Evolutionary conservation across 2,797 vertebrate species (phyloP).

Genomic region (Apodemus agrarius): DNA sequence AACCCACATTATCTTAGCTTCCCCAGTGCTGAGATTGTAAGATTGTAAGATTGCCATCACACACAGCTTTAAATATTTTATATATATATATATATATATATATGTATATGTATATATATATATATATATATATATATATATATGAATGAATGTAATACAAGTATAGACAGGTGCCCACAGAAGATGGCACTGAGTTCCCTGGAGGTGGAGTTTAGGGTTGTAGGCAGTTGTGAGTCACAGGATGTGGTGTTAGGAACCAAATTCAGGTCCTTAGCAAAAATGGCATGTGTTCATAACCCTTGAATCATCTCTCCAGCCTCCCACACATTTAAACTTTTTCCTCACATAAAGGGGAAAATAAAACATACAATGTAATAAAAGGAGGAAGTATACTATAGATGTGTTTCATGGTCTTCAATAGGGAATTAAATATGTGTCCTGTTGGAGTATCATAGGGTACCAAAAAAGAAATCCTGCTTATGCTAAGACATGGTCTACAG

Average conservation of each 20-base stretch:
- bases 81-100: no score
- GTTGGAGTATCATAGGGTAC: background rate
- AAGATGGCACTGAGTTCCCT: background rate
- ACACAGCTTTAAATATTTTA: background rate
- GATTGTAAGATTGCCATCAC: background rate
- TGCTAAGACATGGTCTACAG: background rate
- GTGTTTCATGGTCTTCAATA: background rate
- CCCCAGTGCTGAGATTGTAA: background rate
- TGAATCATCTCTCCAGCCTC: background rate
- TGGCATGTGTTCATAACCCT: background rate
- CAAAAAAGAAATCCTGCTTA: background rate
- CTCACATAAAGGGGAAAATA: background rate
- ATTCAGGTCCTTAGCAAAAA: background rate
- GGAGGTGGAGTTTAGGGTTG: background rate
- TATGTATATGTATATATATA: background rate
- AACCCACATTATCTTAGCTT: background rate
- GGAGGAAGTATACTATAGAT: background rate
- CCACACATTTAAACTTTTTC: background rate
- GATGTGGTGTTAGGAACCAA: no score
- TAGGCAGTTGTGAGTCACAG: background rate
- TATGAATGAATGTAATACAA: background rate
- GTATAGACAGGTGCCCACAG: background rate
- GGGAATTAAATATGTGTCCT: background rate
- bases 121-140: no score
- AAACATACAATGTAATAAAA: background rate